Base-by-base conservation (phyloP, 2,888 invertebrate species). In the Scelioninae gen. 1 region DNA sequence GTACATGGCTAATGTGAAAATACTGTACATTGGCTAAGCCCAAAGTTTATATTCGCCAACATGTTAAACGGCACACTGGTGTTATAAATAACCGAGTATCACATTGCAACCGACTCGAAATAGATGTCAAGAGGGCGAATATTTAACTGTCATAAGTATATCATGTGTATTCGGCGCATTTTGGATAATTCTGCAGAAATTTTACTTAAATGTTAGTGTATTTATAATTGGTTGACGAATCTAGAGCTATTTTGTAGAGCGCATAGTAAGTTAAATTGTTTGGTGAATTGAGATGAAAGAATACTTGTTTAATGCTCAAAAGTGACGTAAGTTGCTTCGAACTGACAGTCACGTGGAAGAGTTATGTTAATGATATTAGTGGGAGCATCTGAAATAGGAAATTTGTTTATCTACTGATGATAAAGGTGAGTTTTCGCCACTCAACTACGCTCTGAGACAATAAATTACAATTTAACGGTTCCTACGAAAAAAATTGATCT, bases 31-130 rank as follows among this genome's bases (percentile, higher is more conserved):
- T 84, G 55, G 60, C 66, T 55, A 75, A 65, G 82, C 47, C 84
- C 8, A 83, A 71, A 77, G 68, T 76, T 76, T 72, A 47, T 66
- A 62, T 56, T 76, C 76, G 80, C 77, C 83, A 86, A 82, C 86
- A 86, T 87, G 86, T 90, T 87, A 88, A 89, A 86, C 87, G 85
- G 87, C 84, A 87, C 88, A 83, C 82, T 62, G 81, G 83, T 83
- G 89, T 86, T 92, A 92, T 90, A 92, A 92, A 92, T 92, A 92
- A 91, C 88, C 86, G 88, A 88, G 91, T 90, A 90, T 90, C 89
- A 85, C 90, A 91, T 89, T 87, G 87, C 86, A 75, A 86, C 85
- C 75, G 75, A 88, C 88, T 90, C 87, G 84, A 91, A 92, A 92
- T 92, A 91, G 90, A 90, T 84, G 85, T 85, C 72, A 87, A 85